Base-by-base conservation (phyloP, 2,113 vertebrate species). In the Gyps fulvus region DNA sequence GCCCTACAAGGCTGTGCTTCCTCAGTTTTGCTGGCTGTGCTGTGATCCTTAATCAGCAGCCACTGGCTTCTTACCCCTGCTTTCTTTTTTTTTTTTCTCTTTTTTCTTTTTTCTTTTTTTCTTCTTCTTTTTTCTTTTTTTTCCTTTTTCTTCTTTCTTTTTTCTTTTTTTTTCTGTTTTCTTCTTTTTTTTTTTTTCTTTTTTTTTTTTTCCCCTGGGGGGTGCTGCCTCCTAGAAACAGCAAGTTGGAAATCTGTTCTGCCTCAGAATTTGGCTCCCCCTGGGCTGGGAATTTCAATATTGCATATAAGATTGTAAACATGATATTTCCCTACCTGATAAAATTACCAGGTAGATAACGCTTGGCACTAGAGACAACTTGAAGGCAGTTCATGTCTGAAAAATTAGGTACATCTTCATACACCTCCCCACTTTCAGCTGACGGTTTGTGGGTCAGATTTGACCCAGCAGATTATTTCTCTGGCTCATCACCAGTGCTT, bases 141-240 rank as follows among this genome's bases (percentile, higher is more conserved):
- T 16, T 22, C 43, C 20, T 47, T 18, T 2, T 40, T 40, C 22
- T 5, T 12, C 7, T 0, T 23, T 3, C 47, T 3, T 49, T 49
- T 52, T 0, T 5, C 6, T 5, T 2, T 43, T 8, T 10, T 22
- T 23, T 19, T 5, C 8, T 3, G 6, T 10, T 3, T 15, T 29
- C 21, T 18, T 10, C 3, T 11, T 10, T 38, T 2, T 7, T 22
- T n/a, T 9, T 27, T 3, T 6, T 20, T 18, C 1, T 8, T 25
- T 7, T 5, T 45, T 18, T 22, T 19, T 20, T 11, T 7, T 9
- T 22, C 3, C 21, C 9, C 10, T 7, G 13, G 11, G 7, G 7
- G 4, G 10, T 63, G 16, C n/a, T 82, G 9, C 15, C 16, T 66
- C 18, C 62, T 70, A 27, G 13, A 76, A 86, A 55, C 16, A 72